Conservation (phyloP, 2,113 vertebrate species). For the Pygoscelis antarcticus region DNA sequence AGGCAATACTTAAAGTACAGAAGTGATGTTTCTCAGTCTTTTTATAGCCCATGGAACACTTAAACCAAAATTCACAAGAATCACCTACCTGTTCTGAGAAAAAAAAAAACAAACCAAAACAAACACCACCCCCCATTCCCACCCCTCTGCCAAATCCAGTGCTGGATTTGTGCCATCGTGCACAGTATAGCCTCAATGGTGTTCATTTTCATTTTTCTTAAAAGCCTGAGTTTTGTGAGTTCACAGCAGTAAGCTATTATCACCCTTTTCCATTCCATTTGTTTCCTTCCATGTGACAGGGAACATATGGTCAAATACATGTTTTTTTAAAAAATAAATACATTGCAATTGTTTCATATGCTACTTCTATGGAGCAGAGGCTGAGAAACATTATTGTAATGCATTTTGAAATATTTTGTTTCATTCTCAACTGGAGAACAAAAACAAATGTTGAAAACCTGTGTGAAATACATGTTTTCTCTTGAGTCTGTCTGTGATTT, state of each 20-base stretch:
- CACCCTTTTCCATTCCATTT: not conserved
- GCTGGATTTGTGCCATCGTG: not conserved
- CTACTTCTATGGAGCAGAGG: not conserved
- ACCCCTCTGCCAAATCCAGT: rapidly evolving
- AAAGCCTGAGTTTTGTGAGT: not conserved
- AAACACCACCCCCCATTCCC: rapidly evolving
- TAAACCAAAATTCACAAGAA: not conserved
- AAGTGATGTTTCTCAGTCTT: not conserved
- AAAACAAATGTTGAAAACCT: not conserved
- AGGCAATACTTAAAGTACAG: not conserved
- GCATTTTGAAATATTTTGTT: not conserved
- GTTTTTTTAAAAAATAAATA: not conserved
- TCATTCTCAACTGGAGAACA: not conserved
- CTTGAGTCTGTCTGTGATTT: not conserved
- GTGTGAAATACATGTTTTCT: not conserved
- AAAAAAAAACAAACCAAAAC: rapidly evolving
- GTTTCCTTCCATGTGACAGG: not conserved
- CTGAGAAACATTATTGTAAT: not conserved
- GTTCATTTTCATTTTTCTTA: not conserved
- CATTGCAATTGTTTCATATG: not conserved
- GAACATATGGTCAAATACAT: not conserved
- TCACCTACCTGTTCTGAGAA: not conserved
- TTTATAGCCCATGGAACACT: not conserved
- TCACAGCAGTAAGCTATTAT: not conserved
- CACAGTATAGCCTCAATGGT: not conserved